These are phyloP conservation scores for Trachymyrmex septentrionalis DNA, from an alignment of 1,140 invertebrate species.

Conservation along the genomic window DNA sequence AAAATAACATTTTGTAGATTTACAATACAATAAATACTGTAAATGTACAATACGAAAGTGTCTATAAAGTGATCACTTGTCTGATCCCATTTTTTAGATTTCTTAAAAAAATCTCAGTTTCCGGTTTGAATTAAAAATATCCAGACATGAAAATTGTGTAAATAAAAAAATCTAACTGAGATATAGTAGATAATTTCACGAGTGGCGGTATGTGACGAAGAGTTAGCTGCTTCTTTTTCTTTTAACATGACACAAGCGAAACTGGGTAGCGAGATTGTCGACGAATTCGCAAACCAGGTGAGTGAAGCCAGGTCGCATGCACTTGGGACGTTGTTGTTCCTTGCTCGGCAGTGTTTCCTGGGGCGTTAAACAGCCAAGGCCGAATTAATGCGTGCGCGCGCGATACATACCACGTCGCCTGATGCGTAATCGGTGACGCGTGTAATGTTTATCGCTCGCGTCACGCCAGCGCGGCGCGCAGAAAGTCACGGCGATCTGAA, in stretches of 20 bases:
- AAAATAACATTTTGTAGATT: too few relatives aligned
- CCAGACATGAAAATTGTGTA: background rate
- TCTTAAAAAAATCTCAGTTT: background rate
- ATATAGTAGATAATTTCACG: background rate
- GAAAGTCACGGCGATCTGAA: conserved; percentile 51
- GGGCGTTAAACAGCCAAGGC: conserved; percentile 31
- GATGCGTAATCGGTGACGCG: conserved; percentile 50
- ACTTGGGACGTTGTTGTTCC: background rate
- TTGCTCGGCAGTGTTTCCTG: background rate
- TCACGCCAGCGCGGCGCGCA: conserved; percentile 6
- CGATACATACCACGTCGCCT: conserved; percentile 20
- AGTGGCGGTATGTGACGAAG: background rate
- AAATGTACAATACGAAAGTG: background rate
- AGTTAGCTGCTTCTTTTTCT: background rate
- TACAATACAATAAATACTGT: too few relatives aligned
- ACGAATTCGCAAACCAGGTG: background rate
- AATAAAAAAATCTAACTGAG: conserved; percentile 11
- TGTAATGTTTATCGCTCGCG: conserved; percentile 47
- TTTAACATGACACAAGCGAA: background rate
- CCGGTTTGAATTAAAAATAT: background rate
- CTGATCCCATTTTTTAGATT: too few relatives aligned
- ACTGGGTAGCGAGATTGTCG: too few relatives aligned
- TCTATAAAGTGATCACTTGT: background rate
- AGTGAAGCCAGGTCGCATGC: background rate
- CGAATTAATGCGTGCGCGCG: conserved; percentile 38